Evolutionary conservation across 1,140 invertebrate species (phyloP), one percentile per base, ranked within the genome.

Genomic region (Zaprionus davidi): DNA sequence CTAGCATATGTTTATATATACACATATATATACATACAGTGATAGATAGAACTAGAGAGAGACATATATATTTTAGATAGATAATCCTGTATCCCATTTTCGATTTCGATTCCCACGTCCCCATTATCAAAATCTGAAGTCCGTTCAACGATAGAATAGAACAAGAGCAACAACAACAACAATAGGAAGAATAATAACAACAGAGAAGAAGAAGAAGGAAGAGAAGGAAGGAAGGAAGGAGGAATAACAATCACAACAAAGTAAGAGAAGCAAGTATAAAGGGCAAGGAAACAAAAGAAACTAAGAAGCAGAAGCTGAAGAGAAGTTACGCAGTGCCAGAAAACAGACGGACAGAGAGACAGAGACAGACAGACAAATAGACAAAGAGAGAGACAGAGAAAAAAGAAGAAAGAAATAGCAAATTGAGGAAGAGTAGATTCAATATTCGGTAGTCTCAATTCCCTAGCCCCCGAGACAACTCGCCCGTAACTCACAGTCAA

Each of bases 31-130:
- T 22, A 5, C 46, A 38, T 38, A 13, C 9, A 36, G 56, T 20
- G 53, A 66, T 66, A 17, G 13, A 49, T 26, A 34, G 9, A 26
- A 26, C 31, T 34, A 11, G 31, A 9, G 31, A 9, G 31, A 34
- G 31, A 34, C 9, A 34, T 34, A 34, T 34, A 34, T 34, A 34
- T 34, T 46, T 6, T 66, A 26, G 38, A 66, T 66, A 26, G 13
- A 49, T 26, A 26, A 58, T 12, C 17, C 36, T 56, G 55, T 24
- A 66, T 51, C 20, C 34, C 36, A 59, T 20, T 64, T 64, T 71
- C 34, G 58, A 62, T 62, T n/a, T 41, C n/a, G 6, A n/a, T 2
- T n/a, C 5, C 41, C 46, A 44, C 28, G 44, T 36, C 12, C 34
- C 12, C 34, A 41, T 28, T 22, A 55, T 51, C 38, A 26, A 59